Evolutionary conservation across 2,113 vertebrate species (phyloP).

Genomic region (Synodontis membranacea): DNA sequence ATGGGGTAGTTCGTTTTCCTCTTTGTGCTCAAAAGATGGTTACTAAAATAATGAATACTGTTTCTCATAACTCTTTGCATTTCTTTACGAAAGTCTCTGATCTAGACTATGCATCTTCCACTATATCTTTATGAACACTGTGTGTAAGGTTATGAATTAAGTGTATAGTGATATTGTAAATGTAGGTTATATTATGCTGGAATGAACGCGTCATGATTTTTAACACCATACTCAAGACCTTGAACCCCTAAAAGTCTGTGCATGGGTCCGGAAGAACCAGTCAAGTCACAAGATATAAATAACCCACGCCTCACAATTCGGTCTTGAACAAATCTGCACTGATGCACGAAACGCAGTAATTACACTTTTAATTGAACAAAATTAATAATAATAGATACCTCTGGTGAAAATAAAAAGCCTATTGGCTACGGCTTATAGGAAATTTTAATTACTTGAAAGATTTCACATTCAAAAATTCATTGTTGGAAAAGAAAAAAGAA

Average conservation of each 20-base stretch:
- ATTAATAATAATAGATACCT: neutral
- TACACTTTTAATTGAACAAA: neutral
- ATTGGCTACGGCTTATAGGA: neutral
- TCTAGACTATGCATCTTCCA: neutral
- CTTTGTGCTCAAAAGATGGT: neutral
- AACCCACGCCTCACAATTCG: neutral
- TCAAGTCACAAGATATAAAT: neutral
- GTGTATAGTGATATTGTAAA: neutral
- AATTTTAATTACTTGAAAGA: constrained; percentile 10
- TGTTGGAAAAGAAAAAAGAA: constrained; percentile 5
- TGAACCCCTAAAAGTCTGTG: neutral
- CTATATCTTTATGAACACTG: neutral
- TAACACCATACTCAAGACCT: neutral
- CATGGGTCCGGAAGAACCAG: neutral
- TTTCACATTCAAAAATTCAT: neutral
- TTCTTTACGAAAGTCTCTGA: neutral
- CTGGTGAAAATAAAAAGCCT: neutral
- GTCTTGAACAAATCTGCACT: neutral
- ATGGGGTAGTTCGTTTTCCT: neutral
- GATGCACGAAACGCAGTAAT: neutral
- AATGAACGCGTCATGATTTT: neutral
- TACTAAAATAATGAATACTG: neutral
- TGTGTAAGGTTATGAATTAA: neutral
- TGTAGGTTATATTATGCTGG: neutral
- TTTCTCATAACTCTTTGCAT: neutral